Evolutionary conservation across 30 jellyfish, hydroid and myxozoan genomes (phyloP), one percentile per base, ranked within the genome.

Genomic region (Catostylus mosaicus): DNA sequence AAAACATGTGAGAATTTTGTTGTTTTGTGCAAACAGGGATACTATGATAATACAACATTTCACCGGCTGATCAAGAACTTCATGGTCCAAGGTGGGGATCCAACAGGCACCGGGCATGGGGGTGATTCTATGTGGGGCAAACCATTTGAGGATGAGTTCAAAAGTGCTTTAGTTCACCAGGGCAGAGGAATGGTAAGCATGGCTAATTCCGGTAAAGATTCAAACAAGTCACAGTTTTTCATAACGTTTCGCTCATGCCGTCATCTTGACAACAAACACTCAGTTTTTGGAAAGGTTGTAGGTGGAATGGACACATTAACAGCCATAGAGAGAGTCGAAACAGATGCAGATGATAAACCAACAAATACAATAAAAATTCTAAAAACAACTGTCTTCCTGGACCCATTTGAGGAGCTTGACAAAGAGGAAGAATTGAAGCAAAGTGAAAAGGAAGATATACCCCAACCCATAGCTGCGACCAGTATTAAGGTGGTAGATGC

Each of bases 81-180:
- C 73, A 87, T 93, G 98, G 63, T 95, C 23, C 99, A 95, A 82
- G 99, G 99, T 5, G 99, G 99, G 20, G 99, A 95, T 73, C 99
- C 99, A 29, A 90, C 99, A 0, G 97, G 96, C 11, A 85, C 99
- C 3, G 99, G 99, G 10, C 78, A 73, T 32, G 98, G 98, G 0
- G 99, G 99, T 40, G 97, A 88, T 31, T 95, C 99, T 1, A 54
- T 81, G 24, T 95, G 97, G 97, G 96, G 96, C 24, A 79, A 81
- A 70, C 92, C 93, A 36, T 95, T 95, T 65, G 89, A 84, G 61
- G 99, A 95, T 65, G 97, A 95, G 54, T 84, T 95, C 91, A 86
- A 86, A 73, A 70, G 93, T 26, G 90, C 85, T 67, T 84, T 95
- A 32, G 47, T 78, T 20, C 99, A 95, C 60, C 89, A 92, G 43